A percentile compares a stretch with the other conserved stretches of the same genome.
These are phyloP conservation scores for Drosophila baimaii DNA, from an alignment of 1,140 invertebrate species.

Conservation along the genomic window DNA sequence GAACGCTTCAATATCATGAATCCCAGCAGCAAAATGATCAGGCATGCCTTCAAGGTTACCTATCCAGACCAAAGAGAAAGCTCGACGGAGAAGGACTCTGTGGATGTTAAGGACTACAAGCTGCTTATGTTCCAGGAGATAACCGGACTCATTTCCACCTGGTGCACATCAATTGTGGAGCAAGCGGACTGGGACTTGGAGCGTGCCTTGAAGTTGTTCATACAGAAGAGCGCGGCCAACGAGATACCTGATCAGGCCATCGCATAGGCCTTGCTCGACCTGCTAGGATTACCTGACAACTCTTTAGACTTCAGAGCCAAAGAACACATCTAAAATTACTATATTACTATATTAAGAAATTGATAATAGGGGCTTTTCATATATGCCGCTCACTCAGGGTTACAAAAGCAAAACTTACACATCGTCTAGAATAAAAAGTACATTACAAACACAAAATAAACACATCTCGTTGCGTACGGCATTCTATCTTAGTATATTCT, in stretches of 20 bases:
- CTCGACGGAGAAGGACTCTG: conserved; percentile 30
- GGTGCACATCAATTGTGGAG: conserved; percentile 74
- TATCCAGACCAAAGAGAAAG: conserved; percentile 2
- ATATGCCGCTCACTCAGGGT: no score
- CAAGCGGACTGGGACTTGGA: conserved; percentile 69
- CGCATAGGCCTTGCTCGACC: conserved; percentile 5
- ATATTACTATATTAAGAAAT: no score
- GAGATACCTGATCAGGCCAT: conserved; percentile 57
- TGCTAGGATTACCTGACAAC: background rate
- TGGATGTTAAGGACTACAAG: conserved; percentile 62
- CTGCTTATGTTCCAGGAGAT: conserved; percentile 67
- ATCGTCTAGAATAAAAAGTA: no score
- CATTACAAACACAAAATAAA: background rate
- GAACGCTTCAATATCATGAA: conserved; percentile 63
- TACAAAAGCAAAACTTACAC: no score
- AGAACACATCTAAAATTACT: background rate
- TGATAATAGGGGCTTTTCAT: no score
- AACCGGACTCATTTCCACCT: conserved; percentile 62
- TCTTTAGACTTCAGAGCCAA: background rate
- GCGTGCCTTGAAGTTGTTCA: conserved; percentile 47
- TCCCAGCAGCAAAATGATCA: conserved; percentile 49
- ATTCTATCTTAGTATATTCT: background rate
- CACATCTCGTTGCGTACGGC: no score
- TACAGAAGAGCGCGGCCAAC: conserved; percentile 22
- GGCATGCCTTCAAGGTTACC: conserved; percentile 60